phyloP scores from a whole-genome alignment of 2,888 invertebrate genomes.

The Rhamnusium bicolor region DNA sequence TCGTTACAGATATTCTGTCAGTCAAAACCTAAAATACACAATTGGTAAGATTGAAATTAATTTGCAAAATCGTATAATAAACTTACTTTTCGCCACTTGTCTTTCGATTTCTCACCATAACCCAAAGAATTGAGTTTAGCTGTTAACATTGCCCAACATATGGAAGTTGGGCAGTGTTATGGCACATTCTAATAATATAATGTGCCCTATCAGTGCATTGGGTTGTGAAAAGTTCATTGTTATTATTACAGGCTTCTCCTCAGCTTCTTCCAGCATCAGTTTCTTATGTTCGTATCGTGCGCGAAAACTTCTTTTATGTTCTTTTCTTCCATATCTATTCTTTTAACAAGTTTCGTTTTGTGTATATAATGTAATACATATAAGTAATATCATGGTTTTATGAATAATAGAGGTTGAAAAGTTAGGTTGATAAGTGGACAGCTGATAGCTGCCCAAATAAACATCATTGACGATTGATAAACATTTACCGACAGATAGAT shows the following conservation, averaged over 20 bases:
- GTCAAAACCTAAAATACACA: slow-evolving; percentile 2
- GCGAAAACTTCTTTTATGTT: background rate
- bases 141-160: background rate
- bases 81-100: slow-evolving; percentile 25
- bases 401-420: too few species aligned
- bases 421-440: too few species aligned
- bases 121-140: slow-evolving; percentile 15
- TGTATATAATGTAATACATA: too few species aligned
- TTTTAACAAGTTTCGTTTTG: too few species aligned
- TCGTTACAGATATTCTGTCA: background rate
- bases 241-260: slow-evolving; percentile 8
- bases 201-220: background rate
- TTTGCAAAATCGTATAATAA: background rate
- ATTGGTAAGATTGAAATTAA: background rate
- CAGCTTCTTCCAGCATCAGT: slow-evolving; percentile 1
- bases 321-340: background rate
- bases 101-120: slow-evolving; percentile 8
- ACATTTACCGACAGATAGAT: background rate
- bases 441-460: background rate
- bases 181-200: too few species aligned
- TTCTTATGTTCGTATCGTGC: background rate
- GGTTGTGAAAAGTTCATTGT: slow-evolving; percentile 11
- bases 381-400: too few species aligned
- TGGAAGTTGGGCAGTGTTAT: too few species aligned
- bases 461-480: background rate